Conservation (phyloP, 2,797 vertebrate genomes). For the Peromyscus attwateri region DNA sequence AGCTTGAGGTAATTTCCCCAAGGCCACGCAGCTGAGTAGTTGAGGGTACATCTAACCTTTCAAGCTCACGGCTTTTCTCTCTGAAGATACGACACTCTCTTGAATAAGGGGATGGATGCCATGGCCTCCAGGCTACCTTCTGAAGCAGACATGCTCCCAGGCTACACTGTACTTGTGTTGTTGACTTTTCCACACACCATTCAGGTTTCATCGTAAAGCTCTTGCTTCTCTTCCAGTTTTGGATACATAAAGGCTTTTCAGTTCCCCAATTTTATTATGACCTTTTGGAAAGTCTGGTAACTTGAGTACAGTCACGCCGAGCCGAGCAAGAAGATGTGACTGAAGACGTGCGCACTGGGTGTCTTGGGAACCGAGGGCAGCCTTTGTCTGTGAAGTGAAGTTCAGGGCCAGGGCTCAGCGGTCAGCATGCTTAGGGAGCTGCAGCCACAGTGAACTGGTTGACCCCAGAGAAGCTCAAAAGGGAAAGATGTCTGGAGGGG, state of each 20-base stretch:
- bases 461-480: background rate
- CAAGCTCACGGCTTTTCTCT: background rate
- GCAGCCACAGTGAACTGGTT: background rate
- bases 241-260: conserved; percentile 25
- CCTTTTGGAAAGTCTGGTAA: background rate
- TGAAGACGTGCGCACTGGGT: fast-evolving
- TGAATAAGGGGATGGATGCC: background rate
- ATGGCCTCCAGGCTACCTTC: background rate
- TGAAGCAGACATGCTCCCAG: background rate
- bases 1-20: background rate
- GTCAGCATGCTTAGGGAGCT: background rate
- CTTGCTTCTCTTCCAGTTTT: background rate
- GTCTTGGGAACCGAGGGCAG: background rate
- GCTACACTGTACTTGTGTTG: background rate
- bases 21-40: background rate
- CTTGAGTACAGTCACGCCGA: background rate
- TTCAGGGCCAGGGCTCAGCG: background rate
- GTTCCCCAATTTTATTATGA: conserved; percentile 35
- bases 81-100: background rate
- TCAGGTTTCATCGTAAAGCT: conserved; percentile 18
- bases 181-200: background rate
- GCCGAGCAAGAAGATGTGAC: background rate
- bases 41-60: background rate
- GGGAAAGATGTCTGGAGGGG: conserved; percentile 9
- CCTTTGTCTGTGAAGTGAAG: background rate